Percentiles rank a stretch among this genome's conserved stretches.
These are phyloP conservation scores for Craseonycteris thonglongyai DNA, from an alignment of 2,113 vertebrate species.

Conservation along the genomic window DNA sequence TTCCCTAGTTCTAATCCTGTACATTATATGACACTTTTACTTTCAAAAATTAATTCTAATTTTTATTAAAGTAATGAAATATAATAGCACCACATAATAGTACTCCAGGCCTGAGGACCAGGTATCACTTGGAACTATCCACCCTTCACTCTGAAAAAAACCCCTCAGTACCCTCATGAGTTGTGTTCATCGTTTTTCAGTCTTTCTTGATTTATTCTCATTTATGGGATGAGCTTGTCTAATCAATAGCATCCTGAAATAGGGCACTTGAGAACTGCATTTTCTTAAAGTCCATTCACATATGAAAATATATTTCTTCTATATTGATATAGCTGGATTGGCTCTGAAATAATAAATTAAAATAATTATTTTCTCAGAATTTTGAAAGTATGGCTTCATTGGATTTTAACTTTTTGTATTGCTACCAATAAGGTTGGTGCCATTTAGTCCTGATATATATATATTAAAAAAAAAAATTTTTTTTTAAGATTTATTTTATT, in stretches of 20 bases:
- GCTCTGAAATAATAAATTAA: not conserved
- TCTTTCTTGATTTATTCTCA: not conserved
- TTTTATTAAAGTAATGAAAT: conserved; percentile 8
- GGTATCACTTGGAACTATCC: not conserved
- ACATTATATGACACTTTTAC: not conserved
- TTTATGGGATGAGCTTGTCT: not conserved
- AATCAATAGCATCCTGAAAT: not conserved
- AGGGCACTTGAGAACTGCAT: not conserved
- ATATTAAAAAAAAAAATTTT: no score
- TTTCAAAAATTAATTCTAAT: conserved; percentile 2
- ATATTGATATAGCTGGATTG: not conserved
- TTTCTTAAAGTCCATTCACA: not conserved
- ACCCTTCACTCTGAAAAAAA: not conserved
- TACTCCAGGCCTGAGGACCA: not conserved
- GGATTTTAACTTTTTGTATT: not conserved
- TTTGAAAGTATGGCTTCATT: not conserved
- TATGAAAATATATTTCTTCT: conserved; percentile 8
- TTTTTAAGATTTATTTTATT: no score
- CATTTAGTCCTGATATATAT: not conserved
- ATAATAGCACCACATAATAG: not conserved
- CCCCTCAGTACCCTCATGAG: not conserved
- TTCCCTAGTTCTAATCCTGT: not conserved
- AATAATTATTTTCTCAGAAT: not conserved
- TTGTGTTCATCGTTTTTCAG: not conserved
- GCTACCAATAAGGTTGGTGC: not conserved